These are phyloP conservation scores for Chaetodon auriga DNA, from an alignment of 2,113 vertebrate species.

Conservation along the genomic window DNA sequence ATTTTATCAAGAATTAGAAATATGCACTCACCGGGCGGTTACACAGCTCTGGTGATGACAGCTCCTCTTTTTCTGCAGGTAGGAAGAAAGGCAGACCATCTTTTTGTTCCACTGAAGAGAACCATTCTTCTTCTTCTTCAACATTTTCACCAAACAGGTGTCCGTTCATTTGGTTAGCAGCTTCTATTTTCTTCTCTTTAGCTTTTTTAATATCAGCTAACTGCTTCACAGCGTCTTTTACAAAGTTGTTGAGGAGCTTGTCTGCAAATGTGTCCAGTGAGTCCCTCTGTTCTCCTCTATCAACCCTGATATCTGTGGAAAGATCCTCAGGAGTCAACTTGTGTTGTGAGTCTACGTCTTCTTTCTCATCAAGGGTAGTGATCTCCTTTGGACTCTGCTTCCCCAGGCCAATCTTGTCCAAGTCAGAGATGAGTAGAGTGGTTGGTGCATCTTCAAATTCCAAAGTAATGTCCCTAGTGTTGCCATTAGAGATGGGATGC, in stretches of 20 bases:
- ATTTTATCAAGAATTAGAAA: not conserved
- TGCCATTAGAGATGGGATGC: slow-evolving; percentile 61
- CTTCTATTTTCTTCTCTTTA: slow-evolving; percentile 90
- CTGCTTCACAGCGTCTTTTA: slow-evolving; percentile 89
- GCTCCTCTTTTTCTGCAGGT: slow-evolving; percentile 90
- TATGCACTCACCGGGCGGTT: slow-evolving; percentile 89
- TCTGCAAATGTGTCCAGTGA: slow-evolving; percentile 88
- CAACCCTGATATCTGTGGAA: slow-evolving; percentile 64
- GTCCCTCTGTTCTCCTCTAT: slow-evolving; percentile 52
- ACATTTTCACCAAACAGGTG: slow-evolving; percentile 46
- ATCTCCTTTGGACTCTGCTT: slow-evolving; percentile 66
- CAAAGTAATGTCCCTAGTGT: slow-evolving; percentile 57
- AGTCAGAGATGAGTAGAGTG: slow-evolving; percentile 57
- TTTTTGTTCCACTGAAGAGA: slow-evolving; percentile 73
- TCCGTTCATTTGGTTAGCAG: slow-evolving; percentile 76
- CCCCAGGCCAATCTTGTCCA: slow-evolving; percentile 40
- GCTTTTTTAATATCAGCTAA: slow-evolving; percentile 89
- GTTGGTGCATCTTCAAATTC: slow-evolving; percentile 63
- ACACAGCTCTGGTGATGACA: slow-evolving; percentile 94
- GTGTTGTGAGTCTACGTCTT: slow-evolving; percentile 81
- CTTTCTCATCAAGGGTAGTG: slow-evolving; percentile 84
- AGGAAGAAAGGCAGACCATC: slow-evolving; percentile 82
- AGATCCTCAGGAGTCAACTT: slow-evolving; percentile 34
- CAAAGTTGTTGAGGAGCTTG: slow-evolving; percentile 87
- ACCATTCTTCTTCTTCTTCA: slow-evolving; percentile 56